Base-by-base conservation (phyloP, 2,797 vertebrate species). In the Cynodonichthys magdalenae region DNA sequence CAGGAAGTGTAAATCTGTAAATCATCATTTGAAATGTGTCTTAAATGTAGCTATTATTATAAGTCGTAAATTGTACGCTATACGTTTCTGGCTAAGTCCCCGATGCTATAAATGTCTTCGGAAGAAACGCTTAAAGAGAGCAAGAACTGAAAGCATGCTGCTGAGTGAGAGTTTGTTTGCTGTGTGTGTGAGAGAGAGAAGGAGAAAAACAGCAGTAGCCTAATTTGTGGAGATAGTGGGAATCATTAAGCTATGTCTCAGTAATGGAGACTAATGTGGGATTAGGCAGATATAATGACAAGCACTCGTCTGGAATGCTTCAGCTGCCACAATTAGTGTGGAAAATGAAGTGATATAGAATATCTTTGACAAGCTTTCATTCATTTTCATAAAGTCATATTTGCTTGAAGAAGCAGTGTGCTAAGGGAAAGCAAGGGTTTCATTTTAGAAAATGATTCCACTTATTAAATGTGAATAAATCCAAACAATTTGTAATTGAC, bases 211-310 rank as follows among this genome's bases (percentile, higher is more conserved):
- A 75, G 75, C 17, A 15, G 63, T 45, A 52, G 64, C 45, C 42
- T 77, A 62, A 68, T 70, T 78, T 71, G 59, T 49, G 59, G 63
- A 78, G 75, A 84, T 83, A 83, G 68, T 66, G 80, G 46, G 67
- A 79, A 75, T 85, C 36, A 79, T 89, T 82, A 84, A 71, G 45
- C 65, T 53, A 10, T 34, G 67, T 78, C 67, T 81, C 6, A 3
- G 63, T 79, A 81, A 87, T 87, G 75, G 78, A 86, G 80, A 86
- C 53, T 82, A 86, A 82, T 87, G 83, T 82, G 68, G 75, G 82
- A 87, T 90, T 74, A 84, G 66, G 66, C 48, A 65, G 82, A 75
- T 24, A 6, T 64, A 78, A 74, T 78, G 80, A 79, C 76, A 70
- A 72, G 54, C 72, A 42, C 63, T 60, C 53, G 28, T 74, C 81